phyloP scores from a whole-genome alignment of 2,797 vertebrate species.

The Odontamblyopus lacepedii region DNA sequence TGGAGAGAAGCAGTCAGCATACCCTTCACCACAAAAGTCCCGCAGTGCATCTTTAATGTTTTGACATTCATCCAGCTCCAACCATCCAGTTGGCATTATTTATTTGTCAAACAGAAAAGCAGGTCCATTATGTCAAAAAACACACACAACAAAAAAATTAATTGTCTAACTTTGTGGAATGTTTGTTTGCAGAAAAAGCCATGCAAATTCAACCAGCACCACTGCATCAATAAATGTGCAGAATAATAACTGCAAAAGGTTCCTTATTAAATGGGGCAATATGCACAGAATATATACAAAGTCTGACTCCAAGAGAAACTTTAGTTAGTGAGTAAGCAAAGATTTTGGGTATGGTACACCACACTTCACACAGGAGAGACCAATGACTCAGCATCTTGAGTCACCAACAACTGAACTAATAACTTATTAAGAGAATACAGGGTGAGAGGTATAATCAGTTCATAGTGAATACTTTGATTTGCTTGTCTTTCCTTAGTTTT shows the following conservation, averaged over 20 bases:
- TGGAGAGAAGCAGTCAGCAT: not conserved
- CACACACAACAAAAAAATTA: constrained; percentile 3
- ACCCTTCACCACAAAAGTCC: not conserved
- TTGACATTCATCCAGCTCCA: constrained; percentile 32
- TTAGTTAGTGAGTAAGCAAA: constrained; percentile 6
- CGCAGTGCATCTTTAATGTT: constrained; percentile 17
- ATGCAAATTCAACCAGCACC: constrained; percentile 19
- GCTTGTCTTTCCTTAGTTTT: not conserved
- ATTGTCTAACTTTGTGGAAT: constrained; percentile 26
- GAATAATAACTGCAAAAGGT: constrained; percentile 23
- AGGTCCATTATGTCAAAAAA: constrained; percentile 27
- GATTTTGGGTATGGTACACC: constrained; percentile 5
- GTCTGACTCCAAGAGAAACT: not conserved
- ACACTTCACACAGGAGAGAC: not conserved
- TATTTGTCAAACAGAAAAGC: constrained; percentile 32
- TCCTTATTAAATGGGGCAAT: constrained; percentile 24
- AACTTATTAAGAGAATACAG: not conserved
- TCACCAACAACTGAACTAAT: not conserved
- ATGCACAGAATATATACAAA: constrained; percentile 10
- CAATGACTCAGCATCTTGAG: constrained; percentile 4
- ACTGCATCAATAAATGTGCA: constrained; percentile 24
- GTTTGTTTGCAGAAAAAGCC: constrained; percentile 28
- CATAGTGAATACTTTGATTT: not conserved
- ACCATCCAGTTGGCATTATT: constrained; percentile 29
- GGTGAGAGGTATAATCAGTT: too few relatives aligned